These are phyloP conservation scores for Callorhinus ursinus DNA, from an alignment of 2,113 vertebrate genomes.

Conservation along the genomic window DNA sequence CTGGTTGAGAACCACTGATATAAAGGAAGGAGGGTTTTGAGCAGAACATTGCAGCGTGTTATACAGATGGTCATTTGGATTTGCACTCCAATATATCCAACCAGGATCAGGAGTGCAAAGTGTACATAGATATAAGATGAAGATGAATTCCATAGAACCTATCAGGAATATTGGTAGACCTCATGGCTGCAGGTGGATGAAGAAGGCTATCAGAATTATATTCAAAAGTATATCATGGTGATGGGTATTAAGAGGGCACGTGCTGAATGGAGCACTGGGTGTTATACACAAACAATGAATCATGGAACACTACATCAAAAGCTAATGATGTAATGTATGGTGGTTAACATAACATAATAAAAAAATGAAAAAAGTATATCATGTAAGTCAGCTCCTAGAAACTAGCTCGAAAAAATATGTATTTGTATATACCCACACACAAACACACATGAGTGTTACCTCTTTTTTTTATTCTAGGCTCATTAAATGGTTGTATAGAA, in stretches of 20 bases:
- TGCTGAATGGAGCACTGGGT: too few species aligned
- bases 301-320: too few species aligned
- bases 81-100: neutral
- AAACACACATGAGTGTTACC: neutral
- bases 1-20: neutral
- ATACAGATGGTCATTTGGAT: neutral
- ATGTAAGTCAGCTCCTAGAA: neutral
- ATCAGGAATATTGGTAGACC: neutral
- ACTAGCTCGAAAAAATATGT: neutral
- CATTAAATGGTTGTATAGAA: neutral
- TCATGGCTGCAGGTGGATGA: neutral
- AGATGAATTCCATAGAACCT: neutral
- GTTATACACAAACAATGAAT: too few species aligned
- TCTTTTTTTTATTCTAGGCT: constrained; percentile 7
- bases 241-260: too few species aligned
- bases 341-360: too few species aligned
- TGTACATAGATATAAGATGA: neutral
- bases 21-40: neutral
- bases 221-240: neutral
- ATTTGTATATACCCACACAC: neutral
- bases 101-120: neutral
- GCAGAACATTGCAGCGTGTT: neutral
- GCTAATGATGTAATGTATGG: too few species aligned
- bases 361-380: too few species aligned
- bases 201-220: neutral